Base-by-base conservation (phyloP, 2,888 invertebrate species). In the Panopea generosa region DNA sequence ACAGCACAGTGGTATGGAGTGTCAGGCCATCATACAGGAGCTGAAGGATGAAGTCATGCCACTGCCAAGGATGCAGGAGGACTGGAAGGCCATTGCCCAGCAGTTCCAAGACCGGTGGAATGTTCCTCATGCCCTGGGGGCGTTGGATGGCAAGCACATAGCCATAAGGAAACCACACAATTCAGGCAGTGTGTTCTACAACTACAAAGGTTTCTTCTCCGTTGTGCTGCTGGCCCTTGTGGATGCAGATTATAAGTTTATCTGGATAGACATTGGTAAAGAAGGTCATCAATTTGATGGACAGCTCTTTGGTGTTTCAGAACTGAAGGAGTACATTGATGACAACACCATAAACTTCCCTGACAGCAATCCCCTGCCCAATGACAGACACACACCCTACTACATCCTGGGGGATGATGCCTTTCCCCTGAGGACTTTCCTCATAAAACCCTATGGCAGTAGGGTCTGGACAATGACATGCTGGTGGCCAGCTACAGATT, bases 251-350 rank as follows among this genome's bases (percentile, higher is more conserved):
- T 81, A 78, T 55, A 76, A 69, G 56, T 81, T 84, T 52, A 29
- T 78, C 47, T 83, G 79, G 75, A 50, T 50, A 33, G 78, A 77
- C 47, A 52, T 70, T 40, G 74, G 79, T 59, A 72, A 74, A 26
- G 18, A 47, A 27, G 56, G 66, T 29, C 47, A 2, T 7, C 4
- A 7, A 11, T 33, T 11, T 4, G 33, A 33, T 11, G 4, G 6
- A 11, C 33, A 33, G 33, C 4, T 33, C 33, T 33, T 33, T 11
- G 11, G 11, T 33, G 33, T 7, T 7, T 33, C 33, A 7, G 33
- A 33, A 11, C 33, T 33, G 6, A 59, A 59, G n/a, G 45, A 60
- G 43, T 40, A 7, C 20, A 2, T 60, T 40, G 60, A 43, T 22
- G 60, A 60, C 20, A 18, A 18, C 2, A 45, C 60, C 22, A 45